Conservation (phyloP, 2,113 vertebrate genomes). For the Spheniscus mendiculus region DNA sequence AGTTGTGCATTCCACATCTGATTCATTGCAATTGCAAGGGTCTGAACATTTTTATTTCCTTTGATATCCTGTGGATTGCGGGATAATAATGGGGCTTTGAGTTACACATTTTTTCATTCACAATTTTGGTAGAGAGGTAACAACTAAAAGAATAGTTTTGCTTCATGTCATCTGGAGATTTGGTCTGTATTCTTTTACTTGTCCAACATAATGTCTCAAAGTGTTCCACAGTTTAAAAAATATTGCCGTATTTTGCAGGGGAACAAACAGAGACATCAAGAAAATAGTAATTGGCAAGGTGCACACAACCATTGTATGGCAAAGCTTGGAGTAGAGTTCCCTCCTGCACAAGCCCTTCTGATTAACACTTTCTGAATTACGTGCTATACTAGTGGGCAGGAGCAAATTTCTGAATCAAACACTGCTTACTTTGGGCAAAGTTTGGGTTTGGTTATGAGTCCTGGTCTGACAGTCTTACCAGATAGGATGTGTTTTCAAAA, state of each 20-base stretch:
- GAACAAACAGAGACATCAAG: neutral
- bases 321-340: neutral
- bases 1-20: neutral
- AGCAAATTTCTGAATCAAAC: neutral
- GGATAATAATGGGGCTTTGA: neutral
- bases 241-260: neutral
- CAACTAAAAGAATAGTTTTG: neutral
- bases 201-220: neutral
- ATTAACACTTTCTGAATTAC: neutral
- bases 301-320: neutral
- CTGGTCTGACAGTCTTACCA: neutral
- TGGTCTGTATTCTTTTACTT: neutral
- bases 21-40: neutral
- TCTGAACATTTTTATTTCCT: neutral
- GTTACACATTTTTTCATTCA: neutral
- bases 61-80: neutral
- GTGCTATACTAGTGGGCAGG: neutral
- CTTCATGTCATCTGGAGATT: neutral
- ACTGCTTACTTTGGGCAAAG: neutral
- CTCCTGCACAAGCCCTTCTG: neutral
- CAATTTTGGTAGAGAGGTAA: neutral
- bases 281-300: neutral
- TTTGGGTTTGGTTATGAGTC: neutral
- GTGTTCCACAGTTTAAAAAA: neutral
- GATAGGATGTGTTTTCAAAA: neutral